phyloP scores from a whole-genome alignment of 2,113 vertebrate genomes.

The Heloderma charlesbogerti region DNA sequence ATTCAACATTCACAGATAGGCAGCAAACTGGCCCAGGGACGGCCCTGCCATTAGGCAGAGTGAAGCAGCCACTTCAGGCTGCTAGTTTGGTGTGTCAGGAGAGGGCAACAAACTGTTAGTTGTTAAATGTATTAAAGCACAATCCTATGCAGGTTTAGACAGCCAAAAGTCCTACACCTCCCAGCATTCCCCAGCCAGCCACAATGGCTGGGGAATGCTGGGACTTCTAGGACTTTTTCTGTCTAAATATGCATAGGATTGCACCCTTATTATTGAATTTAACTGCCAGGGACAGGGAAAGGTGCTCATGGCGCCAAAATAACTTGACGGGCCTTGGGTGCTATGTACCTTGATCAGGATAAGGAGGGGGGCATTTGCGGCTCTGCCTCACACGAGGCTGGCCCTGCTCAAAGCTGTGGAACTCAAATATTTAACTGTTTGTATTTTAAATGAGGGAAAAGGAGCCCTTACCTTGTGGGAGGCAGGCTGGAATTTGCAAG shows the following conservation, averaged over 20 bases:
- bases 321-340: not conserved
- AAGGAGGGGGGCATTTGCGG: not conserved
- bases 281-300: not conserved
- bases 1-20: not conserved
- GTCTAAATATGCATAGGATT: too few species aligned
- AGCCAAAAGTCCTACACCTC: too few species aligned
- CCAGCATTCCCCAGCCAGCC: too few species aligned
- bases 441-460: not conserved
- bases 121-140: too few species aligned
- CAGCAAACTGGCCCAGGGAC: not conserved
- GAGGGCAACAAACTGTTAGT: too few species aligned
- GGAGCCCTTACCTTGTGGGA: not conserved
- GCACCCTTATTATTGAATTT: not conserved
- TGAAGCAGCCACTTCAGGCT: too few species aligned
- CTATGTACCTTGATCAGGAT: not conserved
- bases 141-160: too few species aligned
- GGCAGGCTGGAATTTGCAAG: not conserved
- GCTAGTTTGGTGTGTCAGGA: too few species aligned
- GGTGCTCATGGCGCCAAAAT: not conserved
- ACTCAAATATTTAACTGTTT: constrained; percentile 19
- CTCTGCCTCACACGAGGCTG: not conserved
- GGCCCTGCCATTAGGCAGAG: too few species aligned
- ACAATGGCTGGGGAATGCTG: too few species aligned
- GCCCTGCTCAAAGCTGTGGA: not conserved
- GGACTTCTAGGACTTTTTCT: too few species aligned